Percentiles rank a stretch among this genome's conserved stretches.
Evolutionary conservation across 2,797 vertebrate genomes (phyloP).

Genomic region (Aeoliscus strigatus): DNA sequence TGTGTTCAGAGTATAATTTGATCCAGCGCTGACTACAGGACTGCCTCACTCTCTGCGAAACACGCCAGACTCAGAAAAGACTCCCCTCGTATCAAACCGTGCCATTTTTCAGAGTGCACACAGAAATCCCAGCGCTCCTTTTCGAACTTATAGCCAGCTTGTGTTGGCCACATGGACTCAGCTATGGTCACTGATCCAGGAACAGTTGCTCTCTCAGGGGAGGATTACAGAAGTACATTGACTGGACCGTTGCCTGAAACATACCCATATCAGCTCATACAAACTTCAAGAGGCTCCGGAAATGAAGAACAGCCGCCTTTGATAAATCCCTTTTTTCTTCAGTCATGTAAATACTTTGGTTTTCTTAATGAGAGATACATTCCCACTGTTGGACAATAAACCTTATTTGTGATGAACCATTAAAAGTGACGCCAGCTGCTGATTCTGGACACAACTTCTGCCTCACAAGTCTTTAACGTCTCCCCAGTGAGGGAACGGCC

Average conservation of each 20-base stretch:
- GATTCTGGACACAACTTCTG: constrained; percentile 15
- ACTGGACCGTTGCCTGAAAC: constrained; percentile 19
- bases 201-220: constrained; percentile 32
- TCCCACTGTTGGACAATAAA: too few species aligned
- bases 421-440: too few species aligned
- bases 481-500: constrained; percentile 18
- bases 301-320: constrained; percentile 1
- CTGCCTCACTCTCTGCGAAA: constrained; percentile 5
- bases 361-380: too few species aligned
- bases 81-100: constrained; percentile 53
- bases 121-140: constrained; percentile 49
- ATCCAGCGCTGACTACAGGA: constrained; percentile 42
- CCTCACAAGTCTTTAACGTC: constrained; percentile 12
- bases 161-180: constrained; percentile 32
- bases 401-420: constrained; percentile 1
- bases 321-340: too few species aligned
- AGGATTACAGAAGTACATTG: constrained; percentile 33
- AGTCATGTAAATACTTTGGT: too few species aligned
- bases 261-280: constrained; percentile 3
- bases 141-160: constrained; percentile 50
- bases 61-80: constrained; percentile 18
- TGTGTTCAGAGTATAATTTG: constrained; percentile 35
- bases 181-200: constrained; percentile 34
- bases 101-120: constrained; percentile 61
- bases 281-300: constrained; percentile 18